phyloP scores from a whole-genome alignment of 2,113 vertebrate species.

The Cricetomys ansorgei region DNA sequence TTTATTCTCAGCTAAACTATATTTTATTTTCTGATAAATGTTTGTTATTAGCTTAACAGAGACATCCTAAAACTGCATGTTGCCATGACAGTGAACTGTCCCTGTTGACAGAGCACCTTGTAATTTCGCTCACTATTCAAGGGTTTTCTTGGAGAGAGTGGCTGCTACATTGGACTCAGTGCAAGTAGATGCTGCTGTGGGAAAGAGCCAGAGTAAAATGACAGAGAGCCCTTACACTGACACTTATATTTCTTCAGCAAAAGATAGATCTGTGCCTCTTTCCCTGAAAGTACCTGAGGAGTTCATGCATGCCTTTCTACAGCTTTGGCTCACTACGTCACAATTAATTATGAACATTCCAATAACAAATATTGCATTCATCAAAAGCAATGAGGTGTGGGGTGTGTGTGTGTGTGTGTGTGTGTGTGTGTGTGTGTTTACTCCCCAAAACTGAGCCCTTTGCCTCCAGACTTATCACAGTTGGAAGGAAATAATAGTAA shows the following conservation, averaged over 20 bases:
- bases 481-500: neutral
- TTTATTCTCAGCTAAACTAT: slow-evolving; percentile 32
- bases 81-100: neutral
- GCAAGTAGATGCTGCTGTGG: slow-evolving; percentile 56
- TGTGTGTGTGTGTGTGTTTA: neutral
- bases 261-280: slow-evolving; percentile 52
- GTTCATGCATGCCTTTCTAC: slow-evolving; percentile 68
- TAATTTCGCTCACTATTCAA: slow-evolving; percentile 54
- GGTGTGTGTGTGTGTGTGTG: neutral
- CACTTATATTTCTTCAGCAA: slow-evolving; percentile 69
- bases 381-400: slow-evolving; percentile 63
- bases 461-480: neutral
- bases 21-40: slow-evolving; percentile 17
- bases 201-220: slow-evolving; percentile 74
- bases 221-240: slow-evolving; percentile 70
- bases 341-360: slow-evolving; percentile 73
- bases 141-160: slow-evolving; percentile 51
- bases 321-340: slow-evolving; percentile 75
- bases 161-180: slow-evolving; percentile 61
- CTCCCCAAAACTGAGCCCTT: neutral
- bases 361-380: slow-evolving; percentile 72
- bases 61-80: neutral
- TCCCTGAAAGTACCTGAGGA: slow-evolving; percentile 59
- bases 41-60: slow-evolving; percentile 26
- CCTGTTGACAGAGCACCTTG: neutral